Base-by-base conservation (phyloP, 1,140 invertebrate species). In the Glossosoma conforme region DNA sequence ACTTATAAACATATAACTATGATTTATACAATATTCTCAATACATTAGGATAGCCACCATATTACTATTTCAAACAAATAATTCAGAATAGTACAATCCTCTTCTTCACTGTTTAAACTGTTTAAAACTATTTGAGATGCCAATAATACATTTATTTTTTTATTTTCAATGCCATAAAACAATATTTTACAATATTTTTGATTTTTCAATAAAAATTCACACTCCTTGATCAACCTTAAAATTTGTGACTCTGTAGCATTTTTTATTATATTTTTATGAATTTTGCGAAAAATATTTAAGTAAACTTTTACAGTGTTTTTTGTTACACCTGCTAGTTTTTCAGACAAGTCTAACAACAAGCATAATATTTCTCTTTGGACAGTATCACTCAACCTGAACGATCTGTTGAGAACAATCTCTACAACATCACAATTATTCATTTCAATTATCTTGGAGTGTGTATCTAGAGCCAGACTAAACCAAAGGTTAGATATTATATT, bases 31-130 rank as follows among this genome's bases (percentile, higher is more conserved):
- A n/a, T n/a, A n/a, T n/a, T n/a, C n/a, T n/a, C n/a, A n/a, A n/a
- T n/a, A n/a, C n/a, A n/a, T n/a, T 49, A 56, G 11, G 49, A 44
- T 18, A 56, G 25, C 54, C 54, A 56, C 15, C 11, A 38, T 14
- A 48, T 21, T 18, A 44, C 36, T 30, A 56, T 43, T 44, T 56
- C 49, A 22, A 52, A 44, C 35, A 56, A 56, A 52, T 48, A 49
- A 30, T 48, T 47, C n/a, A 52, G 13, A 19, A 41, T 19, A 47
- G 24, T 18, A 28, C 30, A 21, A 22, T 21, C 40, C 17, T 52
- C 54, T 9, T 35, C 13, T 25, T 25, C 9, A 20, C 46, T 18
- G 35, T 13, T 6, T 8, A 15, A 13, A 37, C 37, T 15, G 21
- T 49, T 28, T 28, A 52, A 35, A 15, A 57, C 24, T 14, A 25